Conservation (phyloP, 2,888 invertebrate genomes). For the Philopedon plagiatum region DNA sequence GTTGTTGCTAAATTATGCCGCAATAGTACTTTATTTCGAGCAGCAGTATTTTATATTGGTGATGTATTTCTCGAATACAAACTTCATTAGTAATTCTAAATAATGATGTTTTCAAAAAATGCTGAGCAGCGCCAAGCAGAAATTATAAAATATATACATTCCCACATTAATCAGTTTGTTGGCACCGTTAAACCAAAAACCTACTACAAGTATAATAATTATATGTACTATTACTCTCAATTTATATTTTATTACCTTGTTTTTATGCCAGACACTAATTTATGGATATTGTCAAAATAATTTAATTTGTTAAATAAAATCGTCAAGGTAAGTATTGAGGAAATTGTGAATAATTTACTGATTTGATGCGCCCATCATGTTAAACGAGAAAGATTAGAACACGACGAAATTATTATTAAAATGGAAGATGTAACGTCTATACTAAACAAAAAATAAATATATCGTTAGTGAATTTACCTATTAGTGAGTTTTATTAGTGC, state of each 20-base stretch:
- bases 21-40: too few relatives aligned
- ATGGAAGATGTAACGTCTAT: background rate
- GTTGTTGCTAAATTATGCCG: too few relatives aligned
- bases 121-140: background rate
- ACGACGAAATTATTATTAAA: background rate
- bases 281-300: background rate
- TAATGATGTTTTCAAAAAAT: too few relatives aligned
- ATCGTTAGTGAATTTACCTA: too few relatives aligned
- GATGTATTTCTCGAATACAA: too few relatives aligned
- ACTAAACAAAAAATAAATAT: background rate
- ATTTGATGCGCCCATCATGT: background rate
- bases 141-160: background rate
- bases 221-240: background rate
- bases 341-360: background rate
- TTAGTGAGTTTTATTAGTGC: too few relatives aligned
- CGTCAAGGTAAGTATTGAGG: background rate
- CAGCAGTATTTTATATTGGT: too few relatives aligned
- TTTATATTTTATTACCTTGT: background rate
- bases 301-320: conserved; percentile 1
- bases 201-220: conserved; percentile 1
- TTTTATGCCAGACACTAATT: background rate
- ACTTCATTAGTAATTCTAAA: too few relatives aligned
- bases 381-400: background rate
- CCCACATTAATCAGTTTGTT: conserved; percentile 8
- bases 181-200: conserved; percentile 1